phyloP scores from a whole-genome alignment of 2,888 invertebrate species.

The Diarsia brunnea region DNA sequence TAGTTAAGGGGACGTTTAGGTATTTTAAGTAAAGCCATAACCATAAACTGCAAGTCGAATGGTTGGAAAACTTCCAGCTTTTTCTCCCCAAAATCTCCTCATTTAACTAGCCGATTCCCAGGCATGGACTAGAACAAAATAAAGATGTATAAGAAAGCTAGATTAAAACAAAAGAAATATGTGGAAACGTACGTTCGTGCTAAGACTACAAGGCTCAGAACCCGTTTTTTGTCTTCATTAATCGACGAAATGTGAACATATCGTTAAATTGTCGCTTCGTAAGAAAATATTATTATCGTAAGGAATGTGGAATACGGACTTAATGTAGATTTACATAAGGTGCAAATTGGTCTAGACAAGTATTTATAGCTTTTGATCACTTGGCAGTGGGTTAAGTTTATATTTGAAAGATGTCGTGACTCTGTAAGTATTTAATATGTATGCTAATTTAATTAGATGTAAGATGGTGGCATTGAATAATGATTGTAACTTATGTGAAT shows the following conservation, averaged over 20 bases:
- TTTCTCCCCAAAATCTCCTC: too few species aligned
- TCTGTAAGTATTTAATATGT: neutral
- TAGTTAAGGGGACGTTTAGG: neutral
- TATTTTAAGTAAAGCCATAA: neutral
- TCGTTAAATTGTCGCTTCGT: constrained; percentile 1
- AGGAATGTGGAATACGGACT: neutral
- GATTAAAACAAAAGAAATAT: neutral
- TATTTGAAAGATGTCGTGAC: neutral
- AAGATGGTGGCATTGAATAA: neutral
- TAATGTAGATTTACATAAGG: neutral
- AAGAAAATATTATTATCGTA: neutral
- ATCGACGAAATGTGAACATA: neutral
- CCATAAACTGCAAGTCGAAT: too few species aligned
- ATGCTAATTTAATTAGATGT: neutral
- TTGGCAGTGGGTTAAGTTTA: neutral
- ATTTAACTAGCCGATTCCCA: too few species aligned
- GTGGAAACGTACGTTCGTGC: neutral
- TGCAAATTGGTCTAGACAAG: neutral
- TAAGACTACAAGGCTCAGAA: neutral
- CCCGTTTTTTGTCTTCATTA: neutral
- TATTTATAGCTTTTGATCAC: neutral
- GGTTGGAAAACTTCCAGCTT: too few species aligned
- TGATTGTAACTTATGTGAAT: neutral
- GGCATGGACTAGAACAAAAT: too few species aligned
- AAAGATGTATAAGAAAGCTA: neutral